These are phyloP conservation scores for Mionectes olivaceus DNA, from an alignment of 2,797 vertebrate genomes.

Conservation along the genomic window DNA sequence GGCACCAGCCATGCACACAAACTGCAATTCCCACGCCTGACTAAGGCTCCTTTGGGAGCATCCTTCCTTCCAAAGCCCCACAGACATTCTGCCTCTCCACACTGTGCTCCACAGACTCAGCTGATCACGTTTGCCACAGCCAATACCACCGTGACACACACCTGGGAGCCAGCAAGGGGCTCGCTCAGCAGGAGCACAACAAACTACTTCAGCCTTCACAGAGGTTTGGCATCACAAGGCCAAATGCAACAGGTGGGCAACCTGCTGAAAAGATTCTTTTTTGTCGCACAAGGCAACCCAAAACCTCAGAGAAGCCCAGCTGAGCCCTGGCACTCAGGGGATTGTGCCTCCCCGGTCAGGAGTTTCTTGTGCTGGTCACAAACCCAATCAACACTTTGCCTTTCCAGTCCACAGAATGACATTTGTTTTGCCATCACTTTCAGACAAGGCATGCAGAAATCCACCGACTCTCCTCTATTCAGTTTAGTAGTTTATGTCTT, in stretches of 20 bases:
- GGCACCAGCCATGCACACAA: rapidly evolving
- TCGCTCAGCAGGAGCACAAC: not conserved
- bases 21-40: not conserved
- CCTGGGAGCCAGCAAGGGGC: not conserved
- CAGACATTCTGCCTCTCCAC: not conserved
- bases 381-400: not conserved
- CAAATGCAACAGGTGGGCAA: not conserved
- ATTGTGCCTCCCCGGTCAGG: rapidly evolving
- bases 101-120: not conserved
- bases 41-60: rapidly evolving
- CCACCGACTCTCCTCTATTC: not conserved
- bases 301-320: not conserved
- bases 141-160: not conserved
- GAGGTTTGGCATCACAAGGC: not conserved
- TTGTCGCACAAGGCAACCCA: not conserved
- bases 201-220: not conserved
- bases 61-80: not conserved
- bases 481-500: not conserved
- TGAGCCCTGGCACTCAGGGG: not conserved
- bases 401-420: not conserved
- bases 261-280: not conserved
- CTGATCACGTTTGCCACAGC: not conserved
- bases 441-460: not conserved
- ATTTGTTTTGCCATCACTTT: not conserved
- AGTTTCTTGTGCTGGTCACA: not conserved